Conservation (phyloP, 2,797 vertebrate genomes). For the Danio choprae region DNA sequence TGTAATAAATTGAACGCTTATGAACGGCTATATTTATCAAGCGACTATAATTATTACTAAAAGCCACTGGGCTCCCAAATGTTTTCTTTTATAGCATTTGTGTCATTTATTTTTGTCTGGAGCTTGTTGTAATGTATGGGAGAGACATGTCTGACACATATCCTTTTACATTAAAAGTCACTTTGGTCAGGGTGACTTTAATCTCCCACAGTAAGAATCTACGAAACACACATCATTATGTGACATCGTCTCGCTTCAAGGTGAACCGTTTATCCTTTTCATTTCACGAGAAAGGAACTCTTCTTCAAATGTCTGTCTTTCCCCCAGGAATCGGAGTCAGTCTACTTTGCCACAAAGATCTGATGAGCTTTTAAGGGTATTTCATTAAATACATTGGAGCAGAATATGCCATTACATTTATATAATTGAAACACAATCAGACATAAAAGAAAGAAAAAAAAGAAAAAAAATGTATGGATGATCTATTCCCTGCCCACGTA, state of each 20-base stretch:
- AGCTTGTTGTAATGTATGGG: conserved; percentile 38
- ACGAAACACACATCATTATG: conserved; percentile 57
- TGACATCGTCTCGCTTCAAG: conserved; percentile 43
- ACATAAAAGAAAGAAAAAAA: conserved; percentile 21
- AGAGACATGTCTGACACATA: conserved; percentile 45
- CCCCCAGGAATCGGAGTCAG: conserved; percentile 27
- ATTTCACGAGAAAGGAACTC: conserved; percentile 42
- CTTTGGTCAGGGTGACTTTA: conserved; percentile 60
- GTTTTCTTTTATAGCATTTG: background rate
- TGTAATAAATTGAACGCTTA: background rate
- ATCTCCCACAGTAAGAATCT: conserved; percentile 57
- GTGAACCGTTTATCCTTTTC: conserved; percentile 53
- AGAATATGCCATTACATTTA: conserved; percentile 24
- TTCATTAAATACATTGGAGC: conserved; percentile 42
- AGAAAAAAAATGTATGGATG: conserved; percentile 25
- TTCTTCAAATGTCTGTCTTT: conserved; percentile 39
- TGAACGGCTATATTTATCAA: background rate
- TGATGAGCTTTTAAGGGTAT: conserved; percentile 45
- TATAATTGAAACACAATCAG: conserved; percentile 31
- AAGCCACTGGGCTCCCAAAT: background rate
- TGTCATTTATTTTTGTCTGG: background rate
- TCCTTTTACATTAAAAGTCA: conserved; percentile 56
- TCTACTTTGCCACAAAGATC: conserved; percentile 38
- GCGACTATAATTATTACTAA: background rate
- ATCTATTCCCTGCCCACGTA: conserved; percentile 37